Evolutionary conservation across 2,113 vertebrate species (phyloP), one percentile per base, ranked within the genome.

Genomic region (Vicugna pacos): DNA sequence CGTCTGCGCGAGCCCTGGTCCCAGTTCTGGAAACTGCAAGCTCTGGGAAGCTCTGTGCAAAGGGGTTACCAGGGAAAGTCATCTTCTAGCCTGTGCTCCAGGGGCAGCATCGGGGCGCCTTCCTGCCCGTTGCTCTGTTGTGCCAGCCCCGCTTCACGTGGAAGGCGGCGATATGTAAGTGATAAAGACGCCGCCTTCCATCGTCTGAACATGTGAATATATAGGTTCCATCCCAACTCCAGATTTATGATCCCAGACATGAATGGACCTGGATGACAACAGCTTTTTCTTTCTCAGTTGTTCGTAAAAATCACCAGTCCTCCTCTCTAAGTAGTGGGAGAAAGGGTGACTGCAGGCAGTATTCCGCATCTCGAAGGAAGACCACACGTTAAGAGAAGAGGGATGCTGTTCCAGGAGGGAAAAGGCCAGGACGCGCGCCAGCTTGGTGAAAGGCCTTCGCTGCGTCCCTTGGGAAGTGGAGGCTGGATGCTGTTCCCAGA

Each of bases 391-490:
- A 67, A 69, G 28, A 10, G 15, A 46, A 28, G 38, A 56, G 52
- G 28, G 20, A 17, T 1, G 1, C 15, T 0, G 0, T 1, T 28
- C 35, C 19, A 0, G 50, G 48, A 6, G 14, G 6, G 70, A 19
- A 30, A 65, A 38, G 12, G 30, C 48, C 1, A 0, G 13, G 30
- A 6, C 2, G 11, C 76, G 17, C n/a, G 32, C 15, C 28, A 19
- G 42, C 24, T 20, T 6, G 73, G 2, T 2, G 42, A 11, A 12
- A 19, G 30, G 46, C n/a, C 32, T 22, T 28, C 2, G 6, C 67
- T 8, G 20, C 67, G 46, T 54, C 30, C 32, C 52, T 62, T 19
- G 46, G 65, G 89, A 70, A 81, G 42, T 7, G 8, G 13, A 32
- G 22, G n/a, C 35, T 52, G 24, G 2, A 35, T 26, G 60, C 30